phyloP scores from a whole-genome alignment of 1,140 invertebrate genomes.

The Brachionus sp. region DNA sequence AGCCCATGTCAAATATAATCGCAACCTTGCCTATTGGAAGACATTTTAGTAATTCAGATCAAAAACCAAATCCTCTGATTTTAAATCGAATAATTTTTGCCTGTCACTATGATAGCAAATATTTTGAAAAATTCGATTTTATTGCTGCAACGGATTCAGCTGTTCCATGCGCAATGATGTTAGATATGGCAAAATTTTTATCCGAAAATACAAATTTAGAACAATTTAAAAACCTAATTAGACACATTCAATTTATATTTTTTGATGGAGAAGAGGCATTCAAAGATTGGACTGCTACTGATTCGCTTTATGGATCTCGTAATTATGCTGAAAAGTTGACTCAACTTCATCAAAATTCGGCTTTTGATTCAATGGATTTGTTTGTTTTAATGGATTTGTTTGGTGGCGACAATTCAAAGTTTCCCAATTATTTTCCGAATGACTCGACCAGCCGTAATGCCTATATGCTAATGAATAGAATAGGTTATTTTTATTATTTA shows the following conservation, averaged over 20 bases:
- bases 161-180: constrained; percentile 90
- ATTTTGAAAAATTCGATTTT: constrained; percentile 70
- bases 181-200: constrained; percentile 79
- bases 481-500: constrained; percentile 56
- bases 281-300: constrained; percentile 74
- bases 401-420: constrained; percentile 75
- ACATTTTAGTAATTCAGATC: background rate
- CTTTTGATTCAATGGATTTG: constrained; percentile 69
- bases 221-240: background rate
- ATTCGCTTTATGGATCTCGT: constrained; percentile 90
- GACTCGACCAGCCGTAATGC: constrained; percentile 1
- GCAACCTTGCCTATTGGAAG: constrained; percentile 32
- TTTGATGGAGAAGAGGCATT: constrained; percentile 99
- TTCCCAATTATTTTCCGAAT: constrained; percentile 75
- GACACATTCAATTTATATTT: constrained; percentile 79
- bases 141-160: constrained; percentile 93
- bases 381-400: constrained; percentile 85
- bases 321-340: constrained; percentile 77
- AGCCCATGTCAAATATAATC: constrained; percentile 40
- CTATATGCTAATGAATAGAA: constrained; percentile 49
- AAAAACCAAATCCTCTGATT: background rate
- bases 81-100: constrained; percentile 63
- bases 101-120: constrained; percentile 94
- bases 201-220: constrained; percentile 62
- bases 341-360: constrained; percentile 47